Evolutionary conservation across 2,797 vertebrate species (phyloP).

Genomic region (Megalops cyprinoides): DNA sequence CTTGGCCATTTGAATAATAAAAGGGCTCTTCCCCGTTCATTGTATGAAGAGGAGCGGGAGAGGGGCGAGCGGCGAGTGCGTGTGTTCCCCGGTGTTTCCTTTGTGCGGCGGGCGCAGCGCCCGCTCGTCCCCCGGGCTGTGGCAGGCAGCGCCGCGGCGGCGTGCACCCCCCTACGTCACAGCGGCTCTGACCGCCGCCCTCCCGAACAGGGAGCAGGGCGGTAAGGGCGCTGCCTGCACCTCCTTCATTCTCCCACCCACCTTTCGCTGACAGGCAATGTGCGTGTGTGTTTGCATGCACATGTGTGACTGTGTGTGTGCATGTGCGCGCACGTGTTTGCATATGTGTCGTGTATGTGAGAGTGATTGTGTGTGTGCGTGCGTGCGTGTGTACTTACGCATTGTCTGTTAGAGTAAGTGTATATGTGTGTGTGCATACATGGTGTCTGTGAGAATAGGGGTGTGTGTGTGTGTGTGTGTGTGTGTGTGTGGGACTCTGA

Average conservation of each 20-base stretch:
- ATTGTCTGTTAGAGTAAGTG: conserved; percentile 43
- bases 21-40: conserved; percentile 59
- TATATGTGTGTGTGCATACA: conserved; percentile 60
- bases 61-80: conserved; percentile 58
- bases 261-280: neutral
- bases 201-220: neutral
- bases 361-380: neutral
- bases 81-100: conserved; percentile 40
- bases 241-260: neutral
- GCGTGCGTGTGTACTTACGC: conserved; percentile 42
- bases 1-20: conserved; percentile 59
- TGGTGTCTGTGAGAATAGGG: conserved; percentile 41
- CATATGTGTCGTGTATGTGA: neutral
- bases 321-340: neutral
- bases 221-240: no score
- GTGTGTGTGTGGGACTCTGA: neutral
- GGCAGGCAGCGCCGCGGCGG: conserved; percentile 8
- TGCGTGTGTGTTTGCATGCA: conserved; percentile 23
- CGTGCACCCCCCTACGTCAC: neutral
- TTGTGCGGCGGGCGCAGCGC: no score
- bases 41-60: conserved; percentile 63
- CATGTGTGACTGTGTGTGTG: conserved; percentile 14
- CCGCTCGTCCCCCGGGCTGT: conserved; percentile 35
- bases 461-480: conserved; percentile 29
- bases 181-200: neutral